Percentiles rank a stretch among this genome's conserved stretches.
phyloP scores from a whole-genome alignment of 2,113 vertebrate species.

The Sterna hirundo region DNA sequence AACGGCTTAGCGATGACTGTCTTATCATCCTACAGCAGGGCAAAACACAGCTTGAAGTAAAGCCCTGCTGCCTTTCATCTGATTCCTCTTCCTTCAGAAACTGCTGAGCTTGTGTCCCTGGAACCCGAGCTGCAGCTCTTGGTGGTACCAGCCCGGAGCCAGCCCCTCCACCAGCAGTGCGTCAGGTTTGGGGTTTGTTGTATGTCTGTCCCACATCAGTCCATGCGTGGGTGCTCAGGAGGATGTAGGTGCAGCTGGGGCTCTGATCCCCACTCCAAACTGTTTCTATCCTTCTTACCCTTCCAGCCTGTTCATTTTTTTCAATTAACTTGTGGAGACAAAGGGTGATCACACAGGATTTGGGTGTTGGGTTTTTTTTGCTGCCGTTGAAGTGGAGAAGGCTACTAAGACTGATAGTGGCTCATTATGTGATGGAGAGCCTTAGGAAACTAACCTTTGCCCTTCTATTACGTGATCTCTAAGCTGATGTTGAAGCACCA shows the following conservation, averaged over 20 bases:
- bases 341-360: neutral
- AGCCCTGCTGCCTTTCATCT: neutral
- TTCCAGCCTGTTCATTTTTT: neutral
- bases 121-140: neutral
- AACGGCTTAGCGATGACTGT: neutral
- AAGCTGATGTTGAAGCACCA: neutral
- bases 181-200: neutral
- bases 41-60: constrained; percentile 16
- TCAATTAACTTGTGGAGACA: neutral
- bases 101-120: neutral
- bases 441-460: constrained; percentile 55
- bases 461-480: neutral
- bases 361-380: neutral
- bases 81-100: neutral
- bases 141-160: neutral
- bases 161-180: neutral
- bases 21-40: neutral
- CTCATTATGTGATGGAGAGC: constrained; percentile 35
- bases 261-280: neutral
- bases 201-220: neutral
- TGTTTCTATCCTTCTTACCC: neutral
- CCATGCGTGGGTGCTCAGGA: neutral
- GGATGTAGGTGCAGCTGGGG: neutral
- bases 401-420: neutral
- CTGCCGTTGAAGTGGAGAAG: neutral